Conservation (phyloP, 2,797 vertebrate species). For the Spinus pinus region DNA sequence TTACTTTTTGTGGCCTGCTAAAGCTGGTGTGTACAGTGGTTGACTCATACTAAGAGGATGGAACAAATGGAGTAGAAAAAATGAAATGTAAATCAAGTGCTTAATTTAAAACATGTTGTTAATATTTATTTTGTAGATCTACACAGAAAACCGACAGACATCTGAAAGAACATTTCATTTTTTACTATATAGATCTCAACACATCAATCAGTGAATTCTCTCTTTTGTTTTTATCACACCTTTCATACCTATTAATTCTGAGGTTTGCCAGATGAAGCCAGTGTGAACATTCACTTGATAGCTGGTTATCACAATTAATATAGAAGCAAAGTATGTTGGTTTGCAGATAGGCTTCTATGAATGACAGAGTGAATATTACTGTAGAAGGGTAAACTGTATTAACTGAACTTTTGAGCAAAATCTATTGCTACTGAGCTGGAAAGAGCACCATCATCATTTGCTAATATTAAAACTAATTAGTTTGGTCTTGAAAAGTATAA, state of each 20-base stretch:
- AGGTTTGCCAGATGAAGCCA: not conserved
- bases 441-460: not conserved
- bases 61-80: not conserved
- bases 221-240: not conserved
- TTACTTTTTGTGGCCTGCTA: not conserved
- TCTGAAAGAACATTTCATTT: constrained; percentile 34
- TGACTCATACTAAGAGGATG: not conserved
- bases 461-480: not conserved
- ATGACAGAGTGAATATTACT: not conserved
- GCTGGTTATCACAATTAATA: not conserved
- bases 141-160: not conserved
- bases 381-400: not conserved
- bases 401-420: not conserved
- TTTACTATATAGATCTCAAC: not conserved
- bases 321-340: not conserved
- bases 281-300: not conserved
- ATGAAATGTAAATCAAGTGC: constrained; percentile 23
- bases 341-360: not conserved
- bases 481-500: not conserved
- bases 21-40: not conserved
- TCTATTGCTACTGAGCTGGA: not conserved
- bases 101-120: constrained; percentile 46
- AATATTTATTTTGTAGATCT: constrained; percentile 56
- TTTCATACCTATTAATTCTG: not conserved
- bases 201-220: not conserved